These are phyloP conservation scores for Arrhamphus sclerolepis DNA, from an alignment of 2,797 vertebrate species.

Conservation along the genomic window DNA sequence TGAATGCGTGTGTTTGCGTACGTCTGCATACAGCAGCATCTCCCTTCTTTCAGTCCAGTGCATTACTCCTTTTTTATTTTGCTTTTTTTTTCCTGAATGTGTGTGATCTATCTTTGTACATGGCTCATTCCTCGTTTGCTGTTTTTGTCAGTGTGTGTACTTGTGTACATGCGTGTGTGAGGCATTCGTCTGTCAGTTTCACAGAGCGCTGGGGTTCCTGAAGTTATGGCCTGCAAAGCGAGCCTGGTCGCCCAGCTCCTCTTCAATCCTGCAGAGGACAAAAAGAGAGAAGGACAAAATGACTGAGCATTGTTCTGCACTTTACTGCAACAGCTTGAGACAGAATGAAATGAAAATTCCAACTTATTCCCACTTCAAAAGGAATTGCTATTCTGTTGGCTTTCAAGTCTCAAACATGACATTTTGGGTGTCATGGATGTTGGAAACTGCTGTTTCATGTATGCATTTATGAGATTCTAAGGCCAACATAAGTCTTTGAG, in stretches of 20 bases:
- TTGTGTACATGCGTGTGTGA: slow-evolving; percentile 25
- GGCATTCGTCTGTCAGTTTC: slow-evolving; percentile 67
- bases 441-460: too few relatives aligned
- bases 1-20: slow-evolving; percentile 20
- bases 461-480: too few relatives aligned
- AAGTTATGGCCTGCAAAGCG: slow-evolving; percentile 96
- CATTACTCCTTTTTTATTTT: slow-evolving; percentile 37
- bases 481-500: too few relatives aligned
- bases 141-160: slow-evolving; percentile 1
- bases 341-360: too few relatives aligned
- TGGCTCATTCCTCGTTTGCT: slow-evolving; percentile 50
- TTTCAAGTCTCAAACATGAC: too few relatives aligned
- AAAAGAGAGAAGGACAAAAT: background rate
- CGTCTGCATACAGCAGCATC: slow-evolving; percentile 45
- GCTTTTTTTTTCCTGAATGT: slow-evolving; percentile 39
- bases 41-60: slow-evolving; percentile 53
- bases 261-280: slow-evolving; percentile 86
- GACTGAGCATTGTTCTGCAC: too few relatives aligned
- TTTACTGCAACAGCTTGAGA: too few relatives aligned
- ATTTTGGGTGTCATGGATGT: too few relatives aligned
- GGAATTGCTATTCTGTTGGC: too few relatives aligned
- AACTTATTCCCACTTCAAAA: too few relatives aligned
- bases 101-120: slow-evolving; percentile 46
- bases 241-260: slow-evolving; percentile 92
- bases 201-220: slow-evolving; percentile 95